Conservation (phyloP, 2,888 invertebrate species). For the Diabrotica balteata region DNA sequence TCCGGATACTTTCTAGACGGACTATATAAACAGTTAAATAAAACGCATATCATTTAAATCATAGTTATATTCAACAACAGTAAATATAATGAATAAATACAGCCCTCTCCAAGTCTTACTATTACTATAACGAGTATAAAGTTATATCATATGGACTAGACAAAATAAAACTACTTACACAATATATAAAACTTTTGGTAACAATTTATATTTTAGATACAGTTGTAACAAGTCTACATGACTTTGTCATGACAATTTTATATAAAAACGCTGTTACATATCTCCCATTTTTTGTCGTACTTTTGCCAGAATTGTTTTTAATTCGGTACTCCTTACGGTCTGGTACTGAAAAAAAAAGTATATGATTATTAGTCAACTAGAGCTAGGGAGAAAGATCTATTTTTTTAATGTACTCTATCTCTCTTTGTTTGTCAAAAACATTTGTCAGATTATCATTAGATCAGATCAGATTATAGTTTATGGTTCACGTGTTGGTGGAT, state of each 20-base stretch:
- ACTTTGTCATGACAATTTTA: neutral
- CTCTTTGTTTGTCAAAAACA: no score
- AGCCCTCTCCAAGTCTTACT: slow-evolving; percentile 3
- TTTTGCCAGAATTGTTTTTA: slow-evolving; percentile 76
- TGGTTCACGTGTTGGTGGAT: no score
- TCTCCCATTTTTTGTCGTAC: slow-evolving; percentile 74
- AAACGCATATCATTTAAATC: neutral
- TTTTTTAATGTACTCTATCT: no score
- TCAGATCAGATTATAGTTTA: no score
- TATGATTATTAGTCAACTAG: slow-evolving; percentile 4
- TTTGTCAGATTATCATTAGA: no score
- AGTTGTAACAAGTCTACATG: neutral
- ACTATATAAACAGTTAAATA: neutral
- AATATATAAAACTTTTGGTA: slow-evolving; percentile 2
- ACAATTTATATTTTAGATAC: neutral
- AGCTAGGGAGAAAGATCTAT: no score
- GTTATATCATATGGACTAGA: slow-evolving; percentile 4
- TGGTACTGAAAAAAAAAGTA: slow-evolving; percentile 70
- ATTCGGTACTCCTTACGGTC: slow-evolving; percentile 77
- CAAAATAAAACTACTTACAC: neutral
- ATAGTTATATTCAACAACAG: no score
- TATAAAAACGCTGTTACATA: neutral
- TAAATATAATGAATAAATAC: slow-evolving; percentile 10
- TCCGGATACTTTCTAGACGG: no score
- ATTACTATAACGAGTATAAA: slow-evolving; percentile 6